Conservation (phyloP, 2,113 vertebrate species). For the Sciurus niger region DNA sequence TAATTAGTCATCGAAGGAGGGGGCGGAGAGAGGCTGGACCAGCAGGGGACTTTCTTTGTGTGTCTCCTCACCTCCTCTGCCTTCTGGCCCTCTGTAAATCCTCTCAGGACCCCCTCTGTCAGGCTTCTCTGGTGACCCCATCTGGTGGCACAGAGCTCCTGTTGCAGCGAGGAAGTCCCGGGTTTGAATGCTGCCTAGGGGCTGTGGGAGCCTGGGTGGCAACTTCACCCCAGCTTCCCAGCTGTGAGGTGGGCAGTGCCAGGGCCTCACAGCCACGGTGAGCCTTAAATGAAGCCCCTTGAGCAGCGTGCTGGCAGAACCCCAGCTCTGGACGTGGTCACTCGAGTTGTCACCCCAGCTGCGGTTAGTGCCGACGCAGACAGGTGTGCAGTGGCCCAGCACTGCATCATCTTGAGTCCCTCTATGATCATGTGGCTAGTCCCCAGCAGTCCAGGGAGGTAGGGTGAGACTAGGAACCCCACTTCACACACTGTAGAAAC, state of each 20-base stretch:
- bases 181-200: neutral
- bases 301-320: neutral
- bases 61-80: neutral
- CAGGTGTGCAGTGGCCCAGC: neutral
- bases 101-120: neutral
- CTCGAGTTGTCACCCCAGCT: accelerated
- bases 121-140: neutral
- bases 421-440: neutral
- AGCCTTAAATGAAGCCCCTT: neutral
- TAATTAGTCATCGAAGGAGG: neutral
- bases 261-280: accelerated
- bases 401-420: neutral
- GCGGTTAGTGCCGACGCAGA: too few species aligned
- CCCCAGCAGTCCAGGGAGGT: neutral
- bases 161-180: neutral
- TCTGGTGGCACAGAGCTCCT: neutral
- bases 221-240: neutral
- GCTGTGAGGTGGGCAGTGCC: accelerated
- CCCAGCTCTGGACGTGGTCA: accelerated
- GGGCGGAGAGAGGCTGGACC: neutral
- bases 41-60: neutral
- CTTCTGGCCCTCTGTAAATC: neutral
- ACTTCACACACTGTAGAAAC: neutral
- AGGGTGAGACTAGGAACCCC: neutral
- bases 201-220: neutral